Conservation (phyloP, 2,113 vertebrate species). For the Rhabdornis inornatus region DNA sequence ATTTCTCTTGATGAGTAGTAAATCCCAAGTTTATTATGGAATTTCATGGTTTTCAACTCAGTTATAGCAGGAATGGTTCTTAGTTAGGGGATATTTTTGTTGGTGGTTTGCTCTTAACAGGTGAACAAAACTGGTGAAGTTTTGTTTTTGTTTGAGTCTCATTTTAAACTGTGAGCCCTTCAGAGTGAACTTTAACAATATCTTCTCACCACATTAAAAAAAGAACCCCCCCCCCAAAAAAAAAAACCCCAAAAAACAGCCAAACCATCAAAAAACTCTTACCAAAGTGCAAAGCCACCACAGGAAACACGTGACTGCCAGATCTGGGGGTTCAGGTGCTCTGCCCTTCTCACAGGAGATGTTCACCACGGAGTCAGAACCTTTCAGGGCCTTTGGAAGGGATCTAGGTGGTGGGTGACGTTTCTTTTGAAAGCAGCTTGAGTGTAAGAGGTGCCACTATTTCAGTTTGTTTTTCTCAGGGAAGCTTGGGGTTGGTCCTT, state of each 20-base stretch:
- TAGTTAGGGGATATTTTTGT: neutral
- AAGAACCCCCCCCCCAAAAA: neutral
- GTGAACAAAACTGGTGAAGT: neutral
- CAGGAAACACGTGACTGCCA: neutral
- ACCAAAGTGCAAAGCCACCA: constrained; percentile 27
- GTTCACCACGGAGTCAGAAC: neutral
- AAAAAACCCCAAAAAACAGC: neutral
- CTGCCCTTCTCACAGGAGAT: neutral
- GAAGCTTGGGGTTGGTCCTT: neutral
- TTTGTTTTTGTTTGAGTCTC: neutral
- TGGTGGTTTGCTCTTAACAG: neutral
- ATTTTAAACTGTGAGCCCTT: neutral
- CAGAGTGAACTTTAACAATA: neutral
- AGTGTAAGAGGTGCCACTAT: neutral
- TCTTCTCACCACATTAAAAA: neutral
- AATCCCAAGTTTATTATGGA: neutral
- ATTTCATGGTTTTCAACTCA: neutral
- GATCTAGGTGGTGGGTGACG: neutral
- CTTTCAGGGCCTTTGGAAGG: neutral
- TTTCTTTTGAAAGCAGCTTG: neutral
- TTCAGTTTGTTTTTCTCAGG: neutral
- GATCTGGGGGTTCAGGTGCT: neutral
- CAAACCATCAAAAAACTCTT: constrained; percentile 22
- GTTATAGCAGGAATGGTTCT: neutral
- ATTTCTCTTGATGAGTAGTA: neutral